Evolutionary conservation across 2,113 vertebrate genomes (phyloP).

Genomic region (Corythornis cristatus): DNA sequence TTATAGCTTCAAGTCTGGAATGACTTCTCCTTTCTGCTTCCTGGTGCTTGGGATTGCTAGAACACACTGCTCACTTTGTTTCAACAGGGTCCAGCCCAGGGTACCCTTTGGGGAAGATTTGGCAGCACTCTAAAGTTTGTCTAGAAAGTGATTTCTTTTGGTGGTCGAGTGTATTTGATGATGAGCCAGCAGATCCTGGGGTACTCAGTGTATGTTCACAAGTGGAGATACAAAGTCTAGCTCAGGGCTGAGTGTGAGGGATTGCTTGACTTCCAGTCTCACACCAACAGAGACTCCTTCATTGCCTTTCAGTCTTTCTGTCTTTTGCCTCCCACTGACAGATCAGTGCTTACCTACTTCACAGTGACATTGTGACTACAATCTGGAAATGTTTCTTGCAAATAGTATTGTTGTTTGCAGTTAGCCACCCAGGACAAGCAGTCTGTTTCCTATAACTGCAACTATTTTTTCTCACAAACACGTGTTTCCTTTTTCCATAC

Average conservation of each 20-base stretch:
- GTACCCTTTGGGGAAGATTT: background rate
- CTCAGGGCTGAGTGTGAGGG: fast-evolving
- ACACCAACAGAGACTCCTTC: background rate
- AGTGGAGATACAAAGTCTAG: fast-evolving
- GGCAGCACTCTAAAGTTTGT: background rate
- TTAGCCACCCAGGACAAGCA: conserved; percentile 47
- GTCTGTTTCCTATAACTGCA: conserved; percentile 36
- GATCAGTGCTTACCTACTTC: background rate
- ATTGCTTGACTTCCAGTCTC: background rate
- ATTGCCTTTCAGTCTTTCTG: background rate
- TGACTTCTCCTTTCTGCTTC: background rate
- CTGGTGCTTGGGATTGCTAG: background rate
- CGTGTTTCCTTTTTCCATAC: conserved; percentile 62
- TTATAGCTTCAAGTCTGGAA: background rate
- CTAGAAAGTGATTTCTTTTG: background rate
- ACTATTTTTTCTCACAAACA: conserved; percentile 43
- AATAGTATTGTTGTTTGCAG: background rate
- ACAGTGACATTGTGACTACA: background rate
- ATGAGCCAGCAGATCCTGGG: background rate
- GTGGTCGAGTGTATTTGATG: background rate
- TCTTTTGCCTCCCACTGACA: background rate
- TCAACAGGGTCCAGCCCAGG: background rate
- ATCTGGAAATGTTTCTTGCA: background rate
- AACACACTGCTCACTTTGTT: background rate
- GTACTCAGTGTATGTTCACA: background rate